phyloP scores from a whole-genome alignment of 2,888 invertebrate genomes.

The Idaea straminata region DNA sequence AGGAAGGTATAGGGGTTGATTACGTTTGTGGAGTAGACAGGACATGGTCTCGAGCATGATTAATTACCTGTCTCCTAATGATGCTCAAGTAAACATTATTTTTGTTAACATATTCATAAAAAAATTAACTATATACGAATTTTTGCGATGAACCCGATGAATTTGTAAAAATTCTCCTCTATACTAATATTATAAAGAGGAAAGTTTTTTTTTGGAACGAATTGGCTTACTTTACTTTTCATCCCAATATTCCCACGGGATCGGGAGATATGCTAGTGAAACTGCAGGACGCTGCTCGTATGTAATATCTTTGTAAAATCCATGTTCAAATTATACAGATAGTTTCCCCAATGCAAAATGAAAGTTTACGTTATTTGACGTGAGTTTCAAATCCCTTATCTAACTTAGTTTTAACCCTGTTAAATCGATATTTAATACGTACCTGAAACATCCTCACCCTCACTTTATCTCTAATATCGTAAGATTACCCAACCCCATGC shows the following conservation, averaged over 20 bases:
- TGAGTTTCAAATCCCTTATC: background rate
- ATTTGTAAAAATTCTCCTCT: too few species aligned
- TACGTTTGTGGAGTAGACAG: background rate
- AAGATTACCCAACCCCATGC: constrained; percentile 16
- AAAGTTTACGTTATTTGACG: too few species aligned
- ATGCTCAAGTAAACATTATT: background rate
- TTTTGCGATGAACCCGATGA: too few species aligned
- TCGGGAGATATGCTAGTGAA: too few species aligned
- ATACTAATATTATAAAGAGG: too few species aligned
- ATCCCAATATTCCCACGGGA: too few species aligned
- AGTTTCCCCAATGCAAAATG: background rate
- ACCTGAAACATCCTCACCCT: constrained; percentile 17
- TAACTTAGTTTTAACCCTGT: background rate
- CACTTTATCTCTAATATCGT: constrained; percentile 25
- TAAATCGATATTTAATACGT: constrained; percentile 2
- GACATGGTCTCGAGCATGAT: background rate
- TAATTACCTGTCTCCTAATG: background rate
- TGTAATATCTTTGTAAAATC: too few species aligned
- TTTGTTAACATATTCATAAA: background rate
- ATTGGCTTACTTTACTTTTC: too few species aligned
- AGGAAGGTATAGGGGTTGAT: constrained; percentile 1
- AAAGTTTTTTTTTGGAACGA: too few species aligned
- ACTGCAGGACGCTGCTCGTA: too few species aligned
- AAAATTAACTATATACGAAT: background rate
- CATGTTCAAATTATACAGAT: background rate